phyloP scores from a whole-genome alignment of 2,797 vertebrate genomes.

The Molossus alvarezi region DNA sequence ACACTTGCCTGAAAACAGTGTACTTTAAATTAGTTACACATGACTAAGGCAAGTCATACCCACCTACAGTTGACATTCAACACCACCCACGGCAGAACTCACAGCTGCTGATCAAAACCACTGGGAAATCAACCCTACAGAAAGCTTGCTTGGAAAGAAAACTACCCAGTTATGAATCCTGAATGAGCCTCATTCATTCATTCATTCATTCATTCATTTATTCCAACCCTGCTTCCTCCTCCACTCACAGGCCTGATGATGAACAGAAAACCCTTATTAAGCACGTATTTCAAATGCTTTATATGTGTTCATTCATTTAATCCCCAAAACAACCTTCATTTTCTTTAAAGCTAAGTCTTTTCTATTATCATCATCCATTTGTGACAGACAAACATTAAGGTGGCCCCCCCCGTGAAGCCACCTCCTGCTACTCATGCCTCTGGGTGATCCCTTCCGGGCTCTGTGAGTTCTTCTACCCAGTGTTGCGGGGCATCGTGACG shows the following conservation, averaged over 20 bases:
- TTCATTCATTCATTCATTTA: slow-evolving; percentile 47
- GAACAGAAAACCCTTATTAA: not conserved
- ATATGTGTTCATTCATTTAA: not conserved
- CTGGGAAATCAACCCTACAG: not conserved
- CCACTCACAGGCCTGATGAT: not conserved
- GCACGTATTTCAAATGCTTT: slow-evolving; percentile 5
- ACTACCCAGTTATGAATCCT: not conserved
- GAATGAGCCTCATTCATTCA: not conserved
- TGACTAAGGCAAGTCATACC: slow-evolving; percentile 77
- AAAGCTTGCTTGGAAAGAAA: slow-evolving; percentile 33
- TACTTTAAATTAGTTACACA: slow-evolving; percentile 74
- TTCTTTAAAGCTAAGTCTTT: too few species aligned
- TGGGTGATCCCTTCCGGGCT: not conserved
- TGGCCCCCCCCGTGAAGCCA: not conserved
- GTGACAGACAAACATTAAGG: not conserved
- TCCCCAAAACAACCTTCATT: not conserved
- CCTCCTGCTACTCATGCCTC: not conserved
- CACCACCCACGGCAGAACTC: slow-evolving; percentile 53
- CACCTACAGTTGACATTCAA: slow-evolving; percentile 76
- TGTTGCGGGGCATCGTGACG: not conserved
- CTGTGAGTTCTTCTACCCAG: not conserved
- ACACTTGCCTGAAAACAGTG: slow-evolving; percentile 76
- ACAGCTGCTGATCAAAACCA: not conserved
- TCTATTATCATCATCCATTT: not conserved
- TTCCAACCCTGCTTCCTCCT: not conserved